Evolutionary conservation across 2,113 vertebrate species (phyloP).

Genomic region (Gopherus evgoodei): DNA sequence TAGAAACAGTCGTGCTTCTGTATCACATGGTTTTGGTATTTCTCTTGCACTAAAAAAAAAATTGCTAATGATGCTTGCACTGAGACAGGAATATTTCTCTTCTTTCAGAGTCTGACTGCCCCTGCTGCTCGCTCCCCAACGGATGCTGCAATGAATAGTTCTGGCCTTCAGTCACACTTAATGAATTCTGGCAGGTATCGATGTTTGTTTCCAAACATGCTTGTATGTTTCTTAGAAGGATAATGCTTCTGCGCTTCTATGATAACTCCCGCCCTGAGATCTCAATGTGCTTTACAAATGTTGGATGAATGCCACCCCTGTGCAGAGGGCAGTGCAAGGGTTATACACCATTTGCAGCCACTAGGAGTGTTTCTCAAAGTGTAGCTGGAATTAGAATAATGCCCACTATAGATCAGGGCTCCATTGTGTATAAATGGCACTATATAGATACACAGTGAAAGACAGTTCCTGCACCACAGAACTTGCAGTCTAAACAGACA

Average conservation of each 20-base stretch:
- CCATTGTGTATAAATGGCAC: not conserved
- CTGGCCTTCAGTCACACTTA: not conserved
- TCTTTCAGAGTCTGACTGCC: not conserved
- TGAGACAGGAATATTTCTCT: accelerated
- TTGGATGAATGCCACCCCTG: accelerated
- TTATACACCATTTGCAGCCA: accelerated
- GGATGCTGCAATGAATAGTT: accelerated
- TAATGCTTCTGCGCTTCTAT: not conserved
- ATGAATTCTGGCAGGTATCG: accelerated
- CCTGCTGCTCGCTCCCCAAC: not conserved
- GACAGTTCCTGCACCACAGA: not conserved
- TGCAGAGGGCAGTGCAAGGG: not conserved
- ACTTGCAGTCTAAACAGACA: not conserved
- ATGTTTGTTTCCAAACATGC: accelerated
- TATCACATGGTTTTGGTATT: not conserved
- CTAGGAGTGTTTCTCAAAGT: accelerated
- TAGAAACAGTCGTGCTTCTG: not conserved
- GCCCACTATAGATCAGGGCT: not conserved
- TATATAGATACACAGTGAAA: not conserved
- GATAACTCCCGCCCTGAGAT: accelerated
- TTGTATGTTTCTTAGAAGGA: not conserved
- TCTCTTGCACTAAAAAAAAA: not conserved
- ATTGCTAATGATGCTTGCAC: not conserved
- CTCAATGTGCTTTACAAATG: accelerated
- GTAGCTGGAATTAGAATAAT: accelerated